Evolutionary conservation across 37 sponge, comb jelly and placozoan species (phyloP), one percentile per base, ranked within the genome.

Genomic region (Dysidea cf. avara): DNA sequence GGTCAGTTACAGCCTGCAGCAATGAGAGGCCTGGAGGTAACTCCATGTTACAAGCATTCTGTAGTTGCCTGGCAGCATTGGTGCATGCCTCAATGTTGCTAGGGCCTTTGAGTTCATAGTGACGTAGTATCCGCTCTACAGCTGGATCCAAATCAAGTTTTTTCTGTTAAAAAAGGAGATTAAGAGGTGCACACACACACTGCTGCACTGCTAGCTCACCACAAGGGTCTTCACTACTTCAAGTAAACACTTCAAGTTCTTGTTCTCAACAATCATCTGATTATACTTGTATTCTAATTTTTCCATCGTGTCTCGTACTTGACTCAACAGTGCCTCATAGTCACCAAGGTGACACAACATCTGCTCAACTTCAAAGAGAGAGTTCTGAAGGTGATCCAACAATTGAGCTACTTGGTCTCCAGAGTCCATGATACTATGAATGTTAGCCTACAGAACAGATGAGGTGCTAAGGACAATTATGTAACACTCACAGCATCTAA

Each of bases 401-500:
- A 96, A 78, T 34, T 63, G 18, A 5, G 46, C 68, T 0, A 93
- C 85, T 67, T 88, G 86, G 21, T 38, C 73, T 61, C 92, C 96
- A 7, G 96, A 92, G 16, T 71, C 84, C 83, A 96, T 85, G 18
- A 96, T 84, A 2, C 87, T 48, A 26, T 88, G 78, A 32, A 93
- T 88, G 56, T 81, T 93, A 39, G 76, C 86, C 75, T 82, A 56
- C 14, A 0, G 52, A 33, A 34, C 13, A 31, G 12, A 2, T 2
- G 7, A 4, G 9, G 5, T 2, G 20, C 17, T 67, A 47, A 21
- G 47, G 37, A 47, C 11, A 3, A 48, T 24, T 14, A 56, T 56
- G 36, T 29, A 33, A 12, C 22, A 1, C 53, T 21, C 24, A 82
- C 76, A 50, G 80, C 88, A 49, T 90, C 92, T 0, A 94, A 76